A percentile compares a stretch with the other conserved stretches of the same genome.
Evolutionary conservation across 2,113 vertebrate species (phyloP).

Genomic region (Muntiacus reevesi): DNA sequence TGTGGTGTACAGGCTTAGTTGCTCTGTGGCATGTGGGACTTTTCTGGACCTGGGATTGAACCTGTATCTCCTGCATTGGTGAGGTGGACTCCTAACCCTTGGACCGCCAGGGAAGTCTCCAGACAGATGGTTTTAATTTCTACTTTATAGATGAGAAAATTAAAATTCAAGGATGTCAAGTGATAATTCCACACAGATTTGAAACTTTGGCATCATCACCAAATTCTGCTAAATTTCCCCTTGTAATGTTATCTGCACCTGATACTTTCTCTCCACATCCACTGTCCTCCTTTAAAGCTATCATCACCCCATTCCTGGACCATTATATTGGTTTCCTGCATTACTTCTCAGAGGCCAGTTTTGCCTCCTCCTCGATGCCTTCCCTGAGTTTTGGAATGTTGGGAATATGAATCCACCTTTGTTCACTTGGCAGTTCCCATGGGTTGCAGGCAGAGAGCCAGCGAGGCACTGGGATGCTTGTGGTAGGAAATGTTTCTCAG

Average conservation of each 20-base stretch:
- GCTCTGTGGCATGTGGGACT: not conserved
- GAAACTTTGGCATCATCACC: not conserved
- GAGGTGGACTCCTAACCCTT: not conserved
- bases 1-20: not conserved
- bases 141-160: not conserved
- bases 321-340: fast-evolving
- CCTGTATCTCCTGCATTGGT: not conserved
- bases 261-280: not conserved
- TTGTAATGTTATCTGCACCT: not conserved
- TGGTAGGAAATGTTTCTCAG: not conserved
- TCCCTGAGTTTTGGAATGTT: not conserved
- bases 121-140: not conserved
- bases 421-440: not conserved
- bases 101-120: not conserved
- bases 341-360: not conserved
- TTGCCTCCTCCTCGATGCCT: not conserved
- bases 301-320: not conserved
- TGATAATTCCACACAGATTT: not conserved
- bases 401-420: not conserved
- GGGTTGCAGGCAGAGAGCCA: not conserved
- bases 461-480: not conserved
- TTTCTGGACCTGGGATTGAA: not conserved
- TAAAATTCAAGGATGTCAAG: not conserved
- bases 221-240: not conserved
- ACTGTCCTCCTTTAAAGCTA: not conserved